Evolutionary conservation across 1,140 invertebrate genomes (phyloP).

Genomic region (Ips nitidus): DNA sequence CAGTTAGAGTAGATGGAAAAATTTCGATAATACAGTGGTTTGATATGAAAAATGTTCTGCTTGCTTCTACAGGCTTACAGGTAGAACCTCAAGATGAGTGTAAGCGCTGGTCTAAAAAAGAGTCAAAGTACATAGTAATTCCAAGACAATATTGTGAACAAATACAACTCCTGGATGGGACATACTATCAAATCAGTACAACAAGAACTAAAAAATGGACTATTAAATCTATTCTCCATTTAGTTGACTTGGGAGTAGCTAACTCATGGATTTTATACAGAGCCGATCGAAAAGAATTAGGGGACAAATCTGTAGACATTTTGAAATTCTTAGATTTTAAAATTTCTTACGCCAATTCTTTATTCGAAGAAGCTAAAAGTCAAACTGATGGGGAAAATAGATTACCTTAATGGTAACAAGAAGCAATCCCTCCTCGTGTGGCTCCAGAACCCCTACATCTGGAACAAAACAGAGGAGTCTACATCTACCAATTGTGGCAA

Average conservation of each 20-base stretch:
- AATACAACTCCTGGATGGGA: slow-evolving; percentile 9
- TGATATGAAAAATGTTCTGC: slow-evolving; percentile 1
- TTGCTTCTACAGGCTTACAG: slow-evolving; percentile 32
- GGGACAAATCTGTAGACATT: too few relatives aligned
- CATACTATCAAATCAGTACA: not conserved
- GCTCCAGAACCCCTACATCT: not conserved
- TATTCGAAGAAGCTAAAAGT: not conserved
- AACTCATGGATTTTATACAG: slow-evolving; percentile 26
- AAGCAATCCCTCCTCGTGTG: not conserved
- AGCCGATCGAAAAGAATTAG: not conserved
- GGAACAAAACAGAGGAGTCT: not conserved
- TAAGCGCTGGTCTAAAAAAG: too few relatives aligned
- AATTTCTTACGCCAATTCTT: not conserved
- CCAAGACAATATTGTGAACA: not conserved
- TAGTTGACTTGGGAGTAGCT: slow-evolving; percentile 27
- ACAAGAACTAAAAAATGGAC: not conserved
- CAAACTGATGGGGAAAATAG: too few relatives aligned
- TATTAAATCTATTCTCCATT: not conserved
- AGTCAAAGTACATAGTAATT: not conserved
- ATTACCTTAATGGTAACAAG: not conserved
- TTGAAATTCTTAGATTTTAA: not conserved
- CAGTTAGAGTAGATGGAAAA: slow-evolving; percentile 15
- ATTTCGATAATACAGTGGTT: slow-evolving; percentile 34
- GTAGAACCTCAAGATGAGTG: slow-evolving; percentile 29
- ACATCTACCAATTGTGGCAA: not conserved